These are phyloP conservation scores for Aphrocallistes beatrix DNA, from an alignment of 37 sponge, comb jelly and placozoan genomes.

Conservation along the genomic window DNA sequence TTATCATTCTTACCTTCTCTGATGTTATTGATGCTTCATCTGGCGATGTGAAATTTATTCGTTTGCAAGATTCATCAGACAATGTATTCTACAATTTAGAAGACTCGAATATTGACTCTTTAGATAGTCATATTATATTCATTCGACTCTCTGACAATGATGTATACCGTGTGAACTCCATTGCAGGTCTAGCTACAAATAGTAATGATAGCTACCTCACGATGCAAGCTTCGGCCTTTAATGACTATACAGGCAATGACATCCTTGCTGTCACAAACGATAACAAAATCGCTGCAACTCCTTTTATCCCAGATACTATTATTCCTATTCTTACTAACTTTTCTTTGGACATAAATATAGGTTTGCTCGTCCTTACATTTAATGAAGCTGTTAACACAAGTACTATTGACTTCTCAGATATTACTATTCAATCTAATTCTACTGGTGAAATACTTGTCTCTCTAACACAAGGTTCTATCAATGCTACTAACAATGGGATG, in stretches of 20 bases:
- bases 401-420: constrained; percentile 24
- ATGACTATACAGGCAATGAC: constrained; percentile 23
- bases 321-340: background rate
- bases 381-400: constrained; percentile 18
- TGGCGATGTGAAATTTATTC: background rate
- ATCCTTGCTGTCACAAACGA: constrained; percentile 24
- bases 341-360: background rate
- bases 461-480: constrained; percentile 36
- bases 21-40: constrained; percentile 35
- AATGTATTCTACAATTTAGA: background rate
- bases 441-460: constrained; percentile 21
- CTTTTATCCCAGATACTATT: constrained; percentile 11
- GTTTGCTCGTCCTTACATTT: constrained; percentile 5
- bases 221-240: constrained; percentile 5
- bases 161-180: background rate
- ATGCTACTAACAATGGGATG: constrained; percentile 26
- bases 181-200: background rate
- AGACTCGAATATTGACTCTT: background rate
- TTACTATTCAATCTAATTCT: background rate
- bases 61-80: background rate
- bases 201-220: background rate
- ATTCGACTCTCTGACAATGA: constrained; percentile 18
- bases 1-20: constrained; percentile 44
- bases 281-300: background rate
- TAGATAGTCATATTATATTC: constrained; percentile 1